Evolutionary conservation across 2,113 vertebrate genomes (phyloP).

Genomic region (Actinemys pallida): DNA sequence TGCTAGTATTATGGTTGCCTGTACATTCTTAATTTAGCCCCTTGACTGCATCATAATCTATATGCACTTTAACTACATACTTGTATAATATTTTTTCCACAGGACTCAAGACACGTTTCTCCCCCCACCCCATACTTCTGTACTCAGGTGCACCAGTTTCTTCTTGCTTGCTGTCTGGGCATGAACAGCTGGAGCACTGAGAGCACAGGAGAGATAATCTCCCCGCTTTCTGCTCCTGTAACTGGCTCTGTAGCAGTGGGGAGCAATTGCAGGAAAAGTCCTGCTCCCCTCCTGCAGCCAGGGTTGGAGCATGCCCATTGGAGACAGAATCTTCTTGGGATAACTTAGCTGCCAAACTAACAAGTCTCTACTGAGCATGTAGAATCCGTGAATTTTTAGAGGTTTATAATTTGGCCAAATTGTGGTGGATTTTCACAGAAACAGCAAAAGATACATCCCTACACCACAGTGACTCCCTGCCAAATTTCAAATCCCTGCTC

Average conservation of each 20-base stretch:
- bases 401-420: neutral
- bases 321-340: neutral
- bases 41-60: neutral
- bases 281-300: neutral
- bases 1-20: neutral
- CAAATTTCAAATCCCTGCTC: neutral
- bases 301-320: neutral
- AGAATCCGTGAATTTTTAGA: neutral
- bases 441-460: neutral
- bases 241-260: neutral
- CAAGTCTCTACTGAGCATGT: neutral
- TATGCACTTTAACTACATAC: neutral
- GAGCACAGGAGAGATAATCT: neutral
- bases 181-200: too few species aligned
- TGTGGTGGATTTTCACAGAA: neutral
- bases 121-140: neutral
- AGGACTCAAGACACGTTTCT: neutral
- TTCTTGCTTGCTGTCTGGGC: too few species aligned
- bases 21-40: neutral
- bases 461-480: neutral
- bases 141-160: too few species aligned
- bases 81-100: neutral
- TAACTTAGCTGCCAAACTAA: neutral
- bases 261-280: neutral
- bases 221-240: neutral